Conservation (phyloP, 2,797 vertebrate species). For the Channa striata region DNA sequence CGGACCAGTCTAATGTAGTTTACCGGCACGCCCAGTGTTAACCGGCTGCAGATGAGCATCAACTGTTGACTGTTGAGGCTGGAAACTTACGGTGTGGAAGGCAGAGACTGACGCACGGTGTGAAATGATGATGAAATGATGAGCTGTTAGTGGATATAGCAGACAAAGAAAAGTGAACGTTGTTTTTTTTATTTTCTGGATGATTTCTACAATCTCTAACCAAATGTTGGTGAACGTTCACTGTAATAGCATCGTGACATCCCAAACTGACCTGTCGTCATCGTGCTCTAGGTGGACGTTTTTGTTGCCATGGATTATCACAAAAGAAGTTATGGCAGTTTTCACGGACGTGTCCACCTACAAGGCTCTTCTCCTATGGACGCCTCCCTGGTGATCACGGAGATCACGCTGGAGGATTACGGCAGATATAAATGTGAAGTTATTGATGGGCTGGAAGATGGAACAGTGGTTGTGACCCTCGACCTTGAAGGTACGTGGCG, state of each 20-base stretch:
- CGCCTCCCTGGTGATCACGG: conserved; percentile 91
- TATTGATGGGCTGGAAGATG: conserved; percentile 96
- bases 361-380: conserved; percentile 87
- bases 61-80: no score
- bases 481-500: conserved; percentile 90
- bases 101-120: no score
- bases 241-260: no score
- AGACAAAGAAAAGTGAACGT: no score
- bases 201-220: neutral
- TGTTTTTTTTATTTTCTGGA: neutral
- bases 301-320: conserved; percentile 95
- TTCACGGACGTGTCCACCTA: conserved; percentile 91
- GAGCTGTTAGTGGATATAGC: no score
- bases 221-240: neutral
- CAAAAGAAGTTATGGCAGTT: conserved; percentile 91
- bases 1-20: no score
- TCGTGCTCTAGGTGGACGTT: conserved; percentile 84
- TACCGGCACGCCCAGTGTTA: no score
- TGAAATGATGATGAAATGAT: no score
- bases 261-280: neutral
- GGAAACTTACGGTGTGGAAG: no score
- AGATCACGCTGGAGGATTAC: conserved; percentile 93
- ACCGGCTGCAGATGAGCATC: no score
- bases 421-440: conserved; percentile 97
- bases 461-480: conserved; percentile 88